A percentile compares a stretch with the other conserved stretches of the same genome.
phyloP scores from a whole-genome alignment of 1,140 invertebrate species.

The Cydia pomonella region DNA sequence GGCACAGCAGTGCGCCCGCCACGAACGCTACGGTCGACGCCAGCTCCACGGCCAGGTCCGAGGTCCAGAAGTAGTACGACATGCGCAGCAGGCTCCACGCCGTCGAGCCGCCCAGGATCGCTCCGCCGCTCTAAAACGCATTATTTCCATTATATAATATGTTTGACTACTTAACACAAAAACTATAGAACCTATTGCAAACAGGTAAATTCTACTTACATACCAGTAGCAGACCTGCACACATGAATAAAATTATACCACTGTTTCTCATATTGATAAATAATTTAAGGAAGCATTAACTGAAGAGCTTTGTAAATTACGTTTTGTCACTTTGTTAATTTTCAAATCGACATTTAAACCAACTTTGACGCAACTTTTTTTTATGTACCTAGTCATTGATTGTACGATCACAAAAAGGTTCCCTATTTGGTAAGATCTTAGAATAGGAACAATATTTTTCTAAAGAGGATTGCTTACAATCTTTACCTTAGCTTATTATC shows the following conservation, averaged over 20 bases:
- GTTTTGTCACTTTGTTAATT: slow-evolving; percentile 25
- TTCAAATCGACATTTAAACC: slow-evolving; percentile 16
- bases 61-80: slow-evolving; percentile 73
- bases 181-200: too few relatives aligned
- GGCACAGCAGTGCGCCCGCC: slow-evolving; percentile 60
- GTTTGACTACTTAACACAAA: too few relatives aligned
- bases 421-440: not conserved
- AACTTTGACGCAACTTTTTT: slow-evolving; percentile 18
- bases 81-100: slow-evolving; percentile 65
- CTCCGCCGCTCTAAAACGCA: slow-evolving; percentile 61
- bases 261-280: slow-evolving; percentile 49
- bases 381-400: not conserved
- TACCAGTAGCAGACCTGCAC: slow-evolving; percentile 67
- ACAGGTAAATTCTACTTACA: slow-evolving; percentile 35
- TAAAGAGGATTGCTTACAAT: not conserved
- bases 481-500: not conserved
- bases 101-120: slow-evolving; percentile 61
- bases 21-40: slow-evolving; percentile 58
- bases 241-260: slow-evolving; percentile 62
- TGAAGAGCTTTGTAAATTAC: slow-evolving; percentile 4
- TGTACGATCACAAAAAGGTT: not conserved
- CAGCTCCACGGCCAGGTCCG: slow-evolving; percentile 67
- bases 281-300: not conserved
- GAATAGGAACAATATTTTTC: not conserved
- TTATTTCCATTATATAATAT: too few relatives aligned